These are phyloP conservation scores for Paracyclopina nana DNA, from an alignment of 1,140 invertebrate species.

Conservation along the genomic window DNA sequence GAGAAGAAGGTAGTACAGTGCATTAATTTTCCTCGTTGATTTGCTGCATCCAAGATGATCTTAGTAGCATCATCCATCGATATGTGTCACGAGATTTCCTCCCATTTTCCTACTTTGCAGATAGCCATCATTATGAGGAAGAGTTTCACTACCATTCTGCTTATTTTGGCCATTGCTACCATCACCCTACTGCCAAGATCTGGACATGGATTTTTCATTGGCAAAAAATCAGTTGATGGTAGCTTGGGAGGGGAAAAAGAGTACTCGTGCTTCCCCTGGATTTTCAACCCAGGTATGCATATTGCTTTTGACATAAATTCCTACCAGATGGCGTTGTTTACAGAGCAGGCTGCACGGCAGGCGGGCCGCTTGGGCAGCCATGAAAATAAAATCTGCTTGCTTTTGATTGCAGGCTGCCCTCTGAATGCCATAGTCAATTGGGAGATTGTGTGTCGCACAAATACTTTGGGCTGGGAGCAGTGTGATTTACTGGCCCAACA, in stretches of 20 bases:
- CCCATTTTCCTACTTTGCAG: too few relatives aligned
- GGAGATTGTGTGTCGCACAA: slow-evolving; percentile 10
- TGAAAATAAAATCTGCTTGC: slow-evolving; percentile 1
- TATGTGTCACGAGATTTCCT: too few relatives aligned
- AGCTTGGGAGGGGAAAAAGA: not conserved
- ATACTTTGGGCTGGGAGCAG: slow-evolving; percentile 10
- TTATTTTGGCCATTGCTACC: too few relatives aligned
- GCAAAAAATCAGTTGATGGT: too few relatives aligned
- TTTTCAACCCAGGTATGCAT: slow-evolving; percentile 10
- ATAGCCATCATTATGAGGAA: too few relatives aligned
- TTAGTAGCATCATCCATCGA: too few relatives aligned
- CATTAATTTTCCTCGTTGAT: too few relatives aligned
- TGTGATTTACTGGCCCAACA: not conserved
- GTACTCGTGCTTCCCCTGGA: slow-evolving; percentile 10
- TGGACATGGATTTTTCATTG: too few relatives aligned
- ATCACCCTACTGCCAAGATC: too few relatives aligned
- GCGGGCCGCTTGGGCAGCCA: not conserved
- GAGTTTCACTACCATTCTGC: too few relatives aligned
- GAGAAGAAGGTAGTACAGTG: too few relatives aligned
- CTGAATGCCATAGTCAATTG: not conserved
- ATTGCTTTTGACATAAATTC: not conserved
- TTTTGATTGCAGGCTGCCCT: slow-evolving; percentile 10
- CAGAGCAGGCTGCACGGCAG: not conserved
- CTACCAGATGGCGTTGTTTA: not conserved
- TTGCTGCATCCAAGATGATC: too few relatives aligned